Evolutionary conservation across 2,113 vertebrate species (phyloP), one percentile per base, ranked within the genome.

Genomic region (Clarias gariepinus): DNA sequence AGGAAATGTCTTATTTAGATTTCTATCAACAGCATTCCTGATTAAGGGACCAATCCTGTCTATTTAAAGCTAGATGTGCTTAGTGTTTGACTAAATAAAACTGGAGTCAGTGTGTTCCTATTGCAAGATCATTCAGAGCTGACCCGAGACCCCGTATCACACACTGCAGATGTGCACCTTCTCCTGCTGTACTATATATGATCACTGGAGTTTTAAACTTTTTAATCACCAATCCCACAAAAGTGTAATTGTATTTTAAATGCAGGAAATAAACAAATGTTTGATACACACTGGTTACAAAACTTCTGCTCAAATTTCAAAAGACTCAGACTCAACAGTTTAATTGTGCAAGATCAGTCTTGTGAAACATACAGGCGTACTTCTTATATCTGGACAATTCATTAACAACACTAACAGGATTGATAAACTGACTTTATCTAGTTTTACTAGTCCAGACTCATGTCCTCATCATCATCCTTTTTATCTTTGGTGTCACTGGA

Each of bases 381-480:
- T 55, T 78, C 23, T 78, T 60, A 33, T 10, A 90, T 12, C 30
- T 85, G 58, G 68, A 82, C 64, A 55, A 19, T 81, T 81, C 33
- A 74, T 60, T 30, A 87, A 82, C 41, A 82, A 63, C 33, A n/a
- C 66, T 25, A 18, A 4, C 28, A 47, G 19, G 64, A 68, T n/a
- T 41, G 30, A 63, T 60, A 57, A 64, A 18, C 57, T 61, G 1
- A 78, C 52, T 77, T 30, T n/a, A n/a, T n/a, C n/a, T n/a, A n/a
- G 9, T 9, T 33, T 79, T 4, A 77, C 95, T 94, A 99, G 91
- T 99, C 98, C 92, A 99, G 92, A 94, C 97, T 99, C 98, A 98
- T 99, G 87, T 99, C 98, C 91, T 99, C 98, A 71, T 99, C 98
- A 19, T 99, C 98, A 0, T 99, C 97, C 85, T 99, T 98, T 94